These are phyloP conservation scores for Drosophila bocki DNA, from an alignment of 1,140 invertebrate genomes.

Conservation along the genomic window DNA sequence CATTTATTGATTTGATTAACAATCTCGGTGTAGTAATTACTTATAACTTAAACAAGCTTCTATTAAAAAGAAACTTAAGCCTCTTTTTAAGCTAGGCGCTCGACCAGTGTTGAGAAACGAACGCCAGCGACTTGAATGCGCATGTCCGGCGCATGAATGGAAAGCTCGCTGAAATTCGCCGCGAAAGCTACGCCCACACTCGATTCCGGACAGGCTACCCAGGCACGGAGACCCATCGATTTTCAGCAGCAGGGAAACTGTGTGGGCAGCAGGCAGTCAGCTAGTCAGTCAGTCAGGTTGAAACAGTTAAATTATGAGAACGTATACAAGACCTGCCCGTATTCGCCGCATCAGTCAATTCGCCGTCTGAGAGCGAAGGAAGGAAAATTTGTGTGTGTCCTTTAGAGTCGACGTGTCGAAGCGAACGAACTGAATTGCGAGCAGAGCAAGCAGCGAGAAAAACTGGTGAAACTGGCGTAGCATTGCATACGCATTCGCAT, in stretches of 20 bases:
- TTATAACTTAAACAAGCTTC: too few species aligned
- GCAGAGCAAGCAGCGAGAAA: slow-evolving; percentile 21
- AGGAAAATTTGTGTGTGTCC: slow-evolving; percentile 68
- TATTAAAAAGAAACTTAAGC: too few species aligned
- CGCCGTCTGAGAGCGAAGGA: slow-evolving; percentile 54
- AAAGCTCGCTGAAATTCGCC: slow-evolving; percentile 57
- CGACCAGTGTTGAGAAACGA: slow-evolving; percentile 25
- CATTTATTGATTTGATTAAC: too few species aligned
- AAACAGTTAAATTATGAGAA: slow-evolving; percentile 72
- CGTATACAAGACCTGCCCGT: slow-evolving; percentile 69
- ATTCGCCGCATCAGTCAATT: slow-evolving; percentile 66
- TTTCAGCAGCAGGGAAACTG: slow-evolving; percentile 64
- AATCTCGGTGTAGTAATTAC: too few species aligned
- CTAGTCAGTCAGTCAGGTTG: slow-evolving; percentile 46
- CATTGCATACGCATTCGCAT: slow-evolving; percentile 27
- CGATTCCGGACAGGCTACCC: slow-evolving; percentile 27
- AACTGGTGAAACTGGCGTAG: slow-evolving; percentile 41
- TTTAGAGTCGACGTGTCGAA: slow-evolving; percentile 66
- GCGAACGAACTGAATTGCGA: slow-evolving; percentile 43
- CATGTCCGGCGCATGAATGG: slow-evolving; percentile 61
- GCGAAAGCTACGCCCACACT: slow-evolving; percentile 50
- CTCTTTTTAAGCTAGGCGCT: slow-evolving; percentile 29
- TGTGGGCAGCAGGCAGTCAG: slow-evolving; percentile 43
- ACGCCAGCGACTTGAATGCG: background rate
- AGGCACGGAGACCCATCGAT: slow-evolving; percentile 61